Evolutionary conservation across 2,797 vertebrate genomes (phyloP).

Genomic region (Sebastes paucispinis): DNA sequence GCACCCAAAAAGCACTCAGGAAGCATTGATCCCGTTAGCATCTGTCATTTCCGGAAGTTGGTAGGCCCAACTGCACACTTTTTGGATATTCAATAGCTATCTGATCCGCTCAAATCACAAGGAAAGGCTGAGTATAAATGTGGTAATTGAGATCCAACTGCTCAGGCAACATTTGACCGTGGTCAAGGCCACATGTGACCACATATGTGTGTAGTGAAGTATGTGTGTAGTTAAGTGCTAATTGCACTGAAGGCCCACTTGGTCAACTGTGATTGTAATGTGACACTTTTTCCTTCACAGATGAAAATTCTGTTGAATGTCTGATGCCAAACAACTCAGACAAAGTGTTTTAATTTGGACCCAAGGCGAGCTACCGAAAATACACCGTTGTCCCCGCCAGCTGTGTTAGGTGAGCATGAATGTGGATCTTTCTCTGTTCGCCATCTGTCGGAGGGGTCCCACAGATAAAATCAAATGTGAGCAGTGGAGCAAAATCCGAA

Average conservation of each 20-base stretch:
- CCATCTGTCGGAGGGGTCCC: neutral
- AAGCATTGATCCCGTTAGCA: neutral
- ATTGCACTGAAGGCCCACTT: neutral
- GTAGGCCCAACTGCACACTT: neutral
- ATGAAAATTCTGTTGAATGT: neutral
- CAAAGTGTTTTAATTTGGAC: conserved; percentile 10
- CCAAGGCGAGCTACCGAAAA: neutral
- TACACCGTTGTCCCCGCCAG: neutral
- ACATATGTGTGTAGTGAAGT: neutral
- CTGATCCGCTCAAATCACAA: neutral
- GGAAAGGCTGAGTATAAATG: neutral
- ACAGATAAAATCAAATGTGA: neutral
- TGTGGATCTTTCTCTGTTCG: neutral
- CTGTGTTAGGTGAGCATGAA: neutral
- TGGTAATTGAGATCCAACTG: neutral
- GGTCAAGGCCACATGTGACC: neutral
- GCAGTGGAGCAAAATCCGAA: neutral
- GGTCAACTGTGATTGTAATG: neutral
- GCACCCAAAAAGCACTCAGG: neutral
- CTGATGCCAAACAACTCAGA: neutral
- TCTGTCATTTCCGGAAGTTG: neutral
- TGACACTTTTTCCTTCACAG: neutral
- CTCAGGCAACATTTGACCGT: neutral
- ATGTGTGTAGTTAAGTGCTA: neutral
- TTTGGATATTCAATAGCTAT: neutral